A percentile compares a stretch with the other conserved stretches of the same genome.
Conservation (phyloP, 1,140 invertebrate genomes). For the Cotesia glomerata region DNA sequence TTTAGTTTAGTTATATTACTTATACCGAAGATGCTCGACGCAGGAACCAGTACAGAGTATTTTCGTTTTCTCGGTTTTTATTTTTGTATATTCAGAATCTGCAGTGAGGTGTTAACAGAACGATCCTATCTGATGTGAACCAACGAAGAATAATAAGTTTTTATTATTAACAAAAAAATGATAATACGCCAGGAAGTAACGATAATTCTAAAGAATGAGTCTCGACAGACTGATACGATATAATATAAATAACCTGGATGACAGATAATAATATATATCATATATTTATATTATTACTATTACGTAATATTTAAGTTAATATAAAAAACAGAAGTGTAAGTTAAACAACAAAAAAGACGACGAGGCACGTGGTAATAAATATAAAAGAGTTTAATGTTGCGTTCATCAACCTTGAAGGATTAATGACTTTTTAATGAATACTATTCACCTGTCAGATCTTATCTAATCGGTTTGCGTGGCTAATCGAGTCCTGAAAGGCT, state of each 20-base stretch:
- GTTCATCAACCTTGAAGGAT: slow-evolving; percentile 30
- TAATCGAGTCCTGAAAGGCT: slow-evolving; percentile 20
- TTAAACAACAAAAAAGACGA: neutral
- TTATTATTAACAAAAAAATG: neutral
- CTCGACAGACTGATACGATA: too few relatives aligned
- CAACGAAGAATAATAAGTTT: neutral
- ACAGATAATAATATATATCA: neutral
- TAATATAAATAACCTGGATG: too few relatives aligned
- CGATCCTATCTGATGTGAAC: neutral
- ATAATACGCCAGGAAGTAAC: neutral
- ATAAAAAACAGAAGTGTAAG: neutral
- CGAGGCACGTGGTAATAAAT: slow-evolving; percentile 4
- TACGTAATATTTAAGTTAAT: neutral
- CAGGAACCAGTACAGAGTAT: too few relatives aligned
- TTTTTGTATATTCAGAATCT: neutral
- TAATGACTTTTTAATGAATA: slow-evolving; percentile 40
- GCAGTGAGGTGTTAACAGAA: neutral
- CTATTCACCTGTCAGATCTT: slow-evolving; percentile 26
- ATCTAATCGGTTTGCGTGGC: slow-evolving; percentile 21
- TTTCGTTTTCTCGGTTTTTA: neutral
- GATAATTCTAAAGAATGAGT: too few relatives aligned
- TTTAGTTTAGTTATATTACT: neutral
- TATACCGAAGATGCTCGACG: too few relatives aligned
- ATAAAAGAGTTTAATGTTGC: neutral
- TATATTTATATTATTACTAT: neutral